phyloP scores from a whole-genome alignment of 2,797 vertebrate species.

The Adrianichthys oophorus region DNA sequence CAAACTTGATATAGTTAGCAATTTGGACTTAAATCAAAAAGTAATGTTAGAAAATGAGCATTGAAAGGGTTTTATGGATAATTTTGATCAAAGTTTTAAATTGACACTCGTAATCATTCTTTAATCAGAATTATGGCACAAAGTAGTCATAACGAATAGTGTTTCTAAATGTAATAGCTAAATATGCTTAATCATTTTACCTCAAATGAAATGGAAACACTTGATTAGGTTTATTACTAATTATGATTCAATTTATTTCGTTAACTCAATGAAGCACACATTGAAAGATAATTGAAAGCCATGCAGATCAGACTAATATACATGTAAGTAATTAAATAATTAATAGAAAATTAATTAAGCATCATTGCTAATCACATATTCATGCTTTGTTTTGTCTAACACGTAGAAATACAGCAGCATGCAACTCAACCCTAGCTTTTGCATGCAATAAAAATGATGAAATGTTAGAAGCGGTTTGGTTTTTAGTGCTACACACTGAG shows the following conservation, averaged over 20 bases:
- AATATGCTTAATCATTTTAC: slow-evolving; percentile 56
- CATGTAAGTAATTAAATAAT: slow-evolving; percentile 68
- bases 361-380: slow-evolving; percentile 60
- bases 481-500: background rate
- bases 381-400: slow-evolving; percentile 47
- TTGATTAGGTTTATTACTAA: slow-evolving; percentile 70
- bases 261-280: slow-evolving; percentile 68
- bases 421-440: slow-evolving; percentile 9
- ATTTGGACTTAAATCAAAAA: slow-evolving; percentile 45
- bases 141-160: slow-evolving; percentile 20
- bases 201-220: slow-evolving; percentile 57
- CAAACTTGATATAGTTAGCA: slow-evolving; percentile 43
- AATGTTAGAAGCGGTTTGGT: background rate
- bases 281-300: slow-evolving; percentile 71
- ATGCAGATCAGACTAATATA: slow-evolving; percentile 67
- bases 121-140: slow-evolving; percentile 10
- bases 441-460: slow-evolving; percentile 4
- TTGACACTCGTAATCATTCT: background rate
- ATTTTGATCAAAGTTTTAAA: slow-evolving; percentile 15
- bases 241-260: slow-evolving; percentile 68
- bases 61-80: slow-evolving; percentile 32
- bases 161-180: slow-evolving; percentile 42
- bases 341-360: slow-evolving; percentile 66
- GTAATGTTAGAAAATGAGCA: slow-evolving; percentile 36
- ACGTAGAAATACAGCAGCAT: slow-evolving; percentile 33